These are phyloP conservation scores for Diploptera punctata DNA, from an alignment of 2,888 invertebrate species.

Conservation along the genomic window DNA sequence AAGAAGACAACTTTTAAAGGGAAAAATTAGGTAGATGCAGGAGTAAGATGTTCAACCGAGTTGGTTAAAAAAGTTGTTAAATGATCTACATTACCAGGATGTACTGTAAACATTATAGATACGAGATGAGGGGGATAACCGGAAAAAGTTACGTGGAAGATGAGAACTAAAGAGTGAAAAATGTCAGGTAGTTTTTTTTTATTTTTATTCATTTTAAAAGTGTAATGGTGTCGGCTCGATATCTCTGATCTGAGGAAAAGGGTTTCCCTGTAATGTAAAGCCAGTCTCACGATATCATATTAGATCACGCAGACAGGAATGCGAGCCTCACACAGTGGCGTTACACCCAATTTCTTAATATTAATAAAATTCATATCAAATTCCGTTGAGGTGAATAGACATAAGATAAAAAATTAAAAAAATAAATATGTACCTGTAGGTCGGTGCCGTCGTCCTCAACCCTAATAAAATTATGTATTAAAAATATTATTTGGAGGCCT, in stretches of 20 bases:
- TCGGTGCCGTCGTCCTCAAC: too few relatives aligned
- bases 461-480: too few relatives aligned
- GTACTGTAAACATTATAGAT: slow-evolving; percentile 1
- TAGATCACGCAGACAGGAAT: not conserved
- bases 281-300: not conserved
- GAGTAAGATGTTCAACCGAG: too few relatives aligned
- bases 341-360: not conserved
- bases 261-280: slow-evolving; percentile 26
- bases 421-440: too few relatives aligned
- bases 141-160: slow-evolving; percentile 8
- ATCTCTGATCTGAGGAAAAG: slow-evolving; percentile 29
- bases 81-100: too few relatives aligned
- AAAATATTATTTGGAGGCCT: too few relatives aligned
- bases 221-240: slow-evolving; percentile 13
- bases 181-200: slow-evolving; percentile 30
- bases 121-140: not conserved
- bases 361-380: too few relatives aligned
- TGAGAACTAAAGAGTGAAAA: slow-evolving; percentile 22
- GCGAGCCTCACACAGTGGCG: not conserved
- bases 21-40: too few relatives aligned
- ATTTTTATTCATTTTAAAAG: not conserved
- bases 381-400: too few relatives aligned
- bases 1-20: too few relatives aligned
- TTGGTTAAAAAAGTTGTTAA: too few relatives aligned
- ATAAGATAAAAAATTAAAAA: too few relatives aligned